These are phyloP conservation scores for Porites rus DNA, from an alignment of 92 coral and sea anemone genomes.

Conservation along the genomic window DNA sequence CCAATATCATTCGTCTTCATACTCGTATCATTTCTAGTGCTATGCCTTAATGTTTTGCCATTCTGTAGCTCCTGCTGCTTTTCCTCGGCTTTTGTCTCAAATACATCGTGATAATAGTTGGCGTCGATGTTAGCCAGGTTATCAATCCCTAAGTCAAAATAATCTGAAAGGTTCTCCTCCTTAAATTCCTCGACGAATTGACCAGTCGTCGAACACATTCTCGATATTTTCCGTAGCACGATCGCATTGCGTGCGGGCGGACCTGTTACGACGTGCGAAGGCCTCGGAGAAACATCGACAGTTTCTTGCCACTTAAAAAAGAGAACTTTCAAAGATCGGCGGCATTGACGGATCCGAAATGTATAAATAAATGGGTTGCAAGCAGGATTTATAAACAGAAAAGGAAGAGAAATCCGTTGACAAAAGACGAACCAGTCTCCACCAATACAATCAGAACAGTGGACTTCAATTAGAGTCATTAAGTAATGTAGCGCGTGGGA, in stretches of 20 bases:
- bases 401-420: constrained; percentile 28
- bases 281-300: constrained; percentile 7
- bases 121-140: not conserved
- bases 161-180: constrained; percentile 8
- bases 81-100: not conserved
- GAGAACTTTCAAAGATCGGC: constrained; percentile 27
- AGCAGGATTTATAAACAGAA: constrained; percentile 39
- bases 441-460: constrained; percentile 22
- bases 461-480: constrained; percentile 35
- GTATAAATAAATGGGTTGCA: constrained; percentile 42
- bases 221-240: constrained; percentile 8
- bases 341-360: constrained; percentile 36
- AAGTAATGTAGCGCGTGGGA: constrained; percentile 28
- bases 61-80: not conserved
- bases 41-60: not conserved
- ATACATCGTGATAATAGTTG: not conserved
- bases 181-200: not conserved
- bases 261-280: not conserved
- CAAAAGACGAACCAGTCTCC: constrained; percentile 26
- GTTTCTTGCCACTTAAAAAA: constrained; percentile 15
- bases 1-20: not conserved
- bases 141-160: constrained; percentile 5
- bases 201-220: not conserved
- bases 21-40: not conserved
- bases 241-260: not conserved